These are phyloP conservation scores for Dendronephthya gigantea DNA, from an alignment of 64 coral and sea anemone genomes.

Conservation along the genomic window DNA sequence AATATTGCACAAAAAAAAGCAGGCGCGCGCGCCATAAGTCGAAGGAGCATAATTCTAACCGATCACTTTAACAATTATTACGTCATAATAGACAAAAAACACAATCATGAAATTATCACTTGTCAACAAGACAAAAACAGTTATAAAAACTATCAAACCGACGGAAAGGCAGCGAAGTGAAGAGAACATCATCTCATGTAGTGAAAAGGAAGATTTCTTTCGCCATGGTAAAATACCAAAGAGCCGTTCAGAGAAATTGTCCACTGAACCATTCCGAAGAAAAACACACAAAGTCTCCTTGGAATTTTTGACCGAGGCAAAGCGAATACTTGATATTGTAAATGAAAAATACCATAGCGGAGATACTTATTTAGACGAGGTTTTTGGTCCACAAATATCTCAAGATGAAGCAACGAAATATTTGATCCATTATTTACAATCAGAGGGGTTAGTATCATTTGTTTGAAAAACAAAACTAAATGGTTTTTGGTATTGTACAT, in stretches of 20 bases:
- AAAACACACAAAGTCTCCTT: slow-evolving; percentile 74
- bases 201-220: background rate
- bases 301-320: slow-evolving; percentile 71
- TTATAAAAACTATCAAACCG: background rate
- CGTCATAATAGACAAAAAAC: background rate
- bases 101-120: background rate
- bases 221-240: background rate
- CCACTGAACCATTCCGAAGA: background rate
- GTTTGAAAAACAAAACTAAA: background rate
- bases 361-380: slow-evolving; percentile 59
- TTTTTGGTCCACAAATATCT: slow-evolving; percentile 64
- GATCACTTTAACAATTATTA: no score
- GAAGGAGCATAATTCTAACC: no score
- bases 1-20: no score
- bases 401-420: slow-evolving; percentile 54
- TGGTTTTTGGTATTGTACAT: background rate
- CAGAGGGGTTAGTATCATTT: slow-evolving; percentile 12
- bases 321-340: slow-evolving; percentile 64
- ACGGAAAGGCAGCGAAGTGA: background rate
- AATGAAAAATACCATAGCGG: slow-evolving; percentile 63
- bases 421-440: slow-evolving; percentile 66
- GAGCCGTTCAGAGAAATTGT: background rate
- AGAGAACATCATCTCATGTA: background rate
- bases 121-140: background rate
- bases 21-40: no score